Evolutionary conservation across 1,140 invertebrate species (phyloP).

Genomic region (Phymorhynchus buccinoides): DNA sequence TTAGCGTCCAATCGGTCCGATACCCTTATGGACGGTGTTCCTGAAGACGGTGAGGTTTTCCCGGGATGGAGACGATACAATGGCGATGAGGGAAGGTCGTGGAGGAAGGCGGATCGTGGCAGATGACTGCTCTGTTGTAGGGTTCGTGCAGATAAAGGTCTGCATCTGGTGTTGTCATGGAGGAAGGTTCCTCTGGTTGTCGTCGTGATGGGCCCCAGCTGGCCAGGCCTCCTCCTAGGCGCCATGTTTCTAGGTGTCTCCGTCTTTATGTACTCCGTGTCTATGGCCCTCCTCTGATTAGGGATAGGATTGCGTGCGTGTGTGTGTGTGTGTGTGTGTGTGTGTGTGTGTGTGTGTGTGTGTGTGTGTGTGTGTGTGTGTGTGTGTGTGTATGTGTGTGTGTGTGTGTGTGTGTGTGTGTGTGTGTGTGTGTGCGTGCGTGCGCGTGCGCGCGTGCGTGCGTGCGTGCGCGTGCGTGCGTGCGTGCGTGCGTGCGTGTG

Average conservation of each 20-base stretch:
- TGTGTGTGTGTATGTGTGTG: conserved; percentile 1
- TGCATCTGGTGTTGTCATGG: too few species aligned
- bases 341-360: background rate
- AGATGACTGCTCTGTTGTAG: too few species aligned
- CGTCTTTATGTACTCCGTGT: background rate
- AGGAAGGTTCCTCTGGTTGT: too few species aligned
- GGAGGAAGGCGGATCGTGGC: too few species aligned
- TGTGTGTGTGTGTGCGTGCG: background rate
- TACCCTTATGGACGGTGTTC: too few species aligned
- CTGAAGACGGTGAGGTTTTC: too few species aligned
- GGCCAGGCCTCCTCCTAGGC: too few species aligned
- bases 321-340: conserved; percentile 24
- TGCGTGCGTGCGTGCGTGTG: background rate
- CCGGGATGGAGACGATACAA: too few species aligned
- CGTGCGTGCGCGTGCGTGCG: background rate
- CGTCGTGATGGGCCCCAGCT: too few species aligned
- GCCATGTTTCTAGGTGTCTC: background rate
- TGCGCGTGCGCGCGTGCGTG: background rate
- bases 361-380: background rate
- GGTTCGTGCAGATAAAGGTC: too few species aligned
- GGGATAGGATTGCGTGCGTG: background rate
- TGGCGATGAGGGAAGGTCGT: too few species aligned
- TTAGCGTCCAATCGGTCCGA: too few species aligned
- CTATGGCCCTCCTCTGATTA: background rate
- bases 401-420: background rate